phyloP scores from a whole-genome alignment of 2,888 invertebrate species.

The Brenthis ino region DNA sequence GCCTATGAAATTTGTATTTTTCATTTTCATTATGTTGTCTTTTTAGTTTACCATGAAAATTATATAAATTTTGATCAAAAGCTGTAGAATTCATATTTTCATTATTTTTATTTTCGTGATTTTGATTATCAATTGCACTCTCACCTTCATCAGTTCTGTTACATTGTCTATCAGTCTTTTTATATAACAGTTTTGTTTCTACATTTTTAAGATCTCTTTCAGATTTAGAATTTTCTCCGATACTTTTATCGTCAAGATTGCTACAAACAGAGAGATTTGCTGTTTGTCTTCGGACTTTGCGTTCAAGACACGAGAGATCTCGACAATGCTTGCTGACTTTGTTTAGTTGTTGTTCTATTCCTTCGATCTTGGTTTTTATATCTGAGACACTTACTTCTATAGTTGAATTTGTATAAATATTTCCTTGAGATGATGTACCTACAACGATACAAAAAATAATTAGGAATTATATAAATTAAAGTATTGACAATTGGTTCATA shows the following conservation, averaged over 20 bases:
- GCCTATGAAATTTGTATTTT: conserved; percentile 22
- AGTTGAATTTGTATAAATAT: conserved; percentile 66
- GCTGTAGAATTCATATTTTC: conserved; percentile 23
- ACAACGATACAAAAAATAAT: not conserved
- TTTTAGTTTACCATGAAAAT: conserved; percentile 22
- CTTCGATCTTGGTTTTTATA: conserved; percentile 63
- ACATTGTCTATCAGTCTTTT: conserved; percentile 50
- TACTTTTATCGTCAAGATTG: conserved; percentile 38
- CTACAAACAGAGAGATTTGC: conserved; percentile 34
- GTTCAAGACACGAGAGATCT: conserved; percentile 50
- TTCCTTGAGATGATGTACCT: conserved; percentile 65
- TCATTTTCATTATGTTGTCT: conserved; percentile 6
- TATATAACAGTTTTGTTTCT: conserved; percentile 58
- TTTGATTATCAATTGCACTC: conserved; percentile 37
- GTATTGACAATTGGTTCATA: not conserved
- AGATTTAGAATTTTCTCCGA: conserved; percentile 37
- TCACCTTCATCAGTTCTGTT: conserved; percentile 51
- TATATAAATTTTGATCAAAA: conserved; percentile 11
- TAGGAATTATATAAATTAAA: not conserved
- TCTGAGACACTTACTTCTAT: conserved; percentile 64
- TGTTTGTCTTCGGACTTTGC: conserved; percentile 45
- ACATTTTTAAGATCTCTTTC: conserved; percentile 41
- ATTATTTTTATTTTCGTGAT: conserved; percentile 40
- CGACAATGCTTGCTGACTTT: conserved; percentile 60
- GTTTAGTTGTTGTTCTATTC: conserved; percentile 60